Evolutionary conservation across 2,888 invertebrate genomes (phyloP), one percentile per base, ranked within the genome.

Genomic region (Cyclophora albipunctata): DNA sequence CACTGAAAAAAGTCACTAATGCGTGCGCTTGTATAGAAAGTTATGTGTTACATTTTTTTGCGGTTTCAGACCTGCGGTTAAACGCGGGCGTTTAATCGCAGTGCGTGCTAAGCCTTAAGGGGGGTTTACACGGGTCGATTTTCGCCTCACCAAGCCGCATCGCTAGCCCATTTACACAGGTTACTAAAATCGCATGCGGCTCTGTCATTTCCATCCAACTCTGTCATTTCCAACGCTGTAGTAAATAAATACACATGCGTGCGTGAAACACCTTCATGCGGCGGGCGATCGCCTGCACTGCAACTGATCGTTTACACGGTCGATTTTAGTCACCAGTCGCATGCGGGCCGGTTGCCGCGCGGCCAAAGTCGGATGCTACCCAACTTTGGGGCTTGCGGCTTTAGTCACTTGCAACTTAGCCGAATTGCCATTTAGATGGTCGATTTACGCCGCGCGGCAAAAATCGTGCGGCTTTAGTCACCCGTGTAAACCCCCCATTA

Each of bases 311-410:
- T n/a, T n/a, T n/a, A n/a, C n/a, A n/a, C n/a, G n/a, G n/a, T n/a
- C n/a, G n/a, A n/a, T n/a, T n/a, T n/a, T n/a, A n/a, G n/a, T n/a
- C n/a, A n/a, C n/a, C n/a, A n/a, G n/a, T n/a, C n/a, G n/a, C n/a
- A n/a, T n/a, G n/a, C n/a, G n/a, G 64, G 67, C 64, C 64, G 61
- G 62, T 66, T 5, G 64, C 63, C 67, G 64, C 62, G 64, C 60
- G 65, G 64, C 59, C 57, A 63, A 66, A 64, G 63, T 67, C 66
- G 65, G 63, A 65, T 65, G 64, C 66, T 67, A 66, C 63, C 62
- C 61, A 64, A 69, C 68, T 68, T 70, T 66, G 67, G 62, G 64
- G 61, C 67, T 68, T 66, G 68, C 65, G 62, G 64, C 65, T 67
- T 68, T 64, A 67, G 62, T 67, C 66, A 68, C 60, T 60, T 65